Evolutionary conservation across 2,113 vertebrate genomes (phyloP).

Genomic region (Lates calcarifer): DNA sequence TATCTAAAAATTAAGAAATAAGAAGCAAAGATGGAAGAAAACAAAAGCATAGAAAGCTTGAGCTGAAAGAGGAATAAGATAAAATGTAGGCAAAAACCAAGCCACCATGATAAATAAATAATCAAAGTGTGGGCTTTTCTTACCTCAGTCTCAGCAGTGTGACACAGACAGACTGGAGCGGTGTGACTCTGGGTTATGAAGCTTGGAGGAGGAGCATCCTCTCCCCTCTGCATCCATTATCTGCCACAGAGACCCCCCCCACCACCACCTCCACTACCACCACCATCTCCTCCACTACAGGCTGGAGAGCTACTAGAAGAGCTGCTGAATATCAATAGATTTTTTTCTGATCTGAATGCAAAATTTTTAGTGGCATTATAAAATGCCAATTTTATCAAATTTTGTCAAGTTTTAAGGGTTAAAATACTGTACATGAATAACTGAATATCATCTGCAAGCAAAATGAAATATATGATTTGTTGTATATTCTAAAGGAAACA

Average conservation of each 20-base stretch:
- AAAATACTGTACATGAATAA: no score
- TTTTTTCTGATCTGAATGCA: neutral
- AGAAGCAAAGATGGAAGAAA: neutral
- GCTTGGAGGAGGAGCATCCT: slow-evolving; percentile 64
- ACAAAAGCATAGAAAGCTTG: neutral
- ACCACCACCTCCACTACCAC: no score
- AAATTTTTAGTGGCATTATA: no score
- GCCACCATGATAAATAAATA: neutral
- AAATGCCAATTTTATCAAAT: no score
- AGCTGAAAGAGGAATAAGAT: neutral
- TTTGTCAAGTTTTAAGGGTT: no score
- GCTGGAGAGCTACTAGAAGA: neutral
- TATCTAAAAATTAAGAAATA: neutral
- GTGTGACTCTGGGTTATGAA: slow-evolving; percentile 62
- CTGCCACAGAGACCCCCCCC: neutral
- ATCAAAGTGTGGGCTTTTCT: slow-evolving; percentile 29
- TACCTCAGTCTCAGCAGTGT: slow-evolving; percentile 54
- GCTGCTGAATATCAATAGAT: no score
- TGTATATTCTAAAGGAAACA: neutral
- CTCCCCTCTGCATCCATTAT: slow-evolving; percentile 9
- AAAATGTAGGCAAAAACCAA: neutral
- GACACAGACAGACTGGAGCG: slow-evolving; percentile 9
- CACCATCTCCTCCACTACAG: neutral
- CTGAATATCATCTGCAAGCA: neutral
- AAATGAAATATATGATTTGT: neutral